These are phyloP conservation scores for Notodonta dromedarius DNA, from an alignment of 2,888 invertebrate species.

Conservation along the genomic window DNA sequence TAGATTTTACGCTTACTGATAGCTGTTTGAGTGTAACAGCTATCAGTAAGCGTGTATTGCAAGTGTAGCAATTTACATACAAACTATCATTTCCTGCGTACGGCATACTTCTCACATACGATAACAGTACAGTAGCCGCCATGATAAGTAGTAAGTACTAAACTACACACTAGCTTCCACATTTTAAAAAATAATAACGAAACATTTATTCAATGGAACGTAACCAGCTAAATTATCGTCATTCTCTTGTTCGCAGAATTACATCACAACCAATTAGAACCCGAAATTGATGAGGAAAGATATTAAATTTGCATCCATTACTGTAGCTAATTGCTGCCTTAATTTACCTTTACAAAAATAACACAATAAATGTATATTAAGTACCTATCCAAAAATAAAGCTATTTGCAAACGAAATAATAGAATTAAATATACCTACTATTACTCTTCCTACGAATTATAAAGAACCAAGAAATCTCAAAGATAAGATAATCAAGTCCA, in stretches of 20 bases:
- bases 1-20: too few species aligned
- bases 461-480: too few species aligned
- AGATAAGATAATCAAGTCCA: too few species aligned
- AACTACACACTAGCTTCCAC: not conserved
- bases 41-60: constrained; percentile 33
- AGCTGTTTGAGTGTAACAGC: constrained; percentile 25
- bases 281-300: too few species aligned
- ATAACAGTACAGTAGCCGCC: constrained; percentile 45
- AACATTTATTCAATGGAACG: not conserved
- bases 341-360: too few species aligned
- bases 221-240: constrained; percentile 25
- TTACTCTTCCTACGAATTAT: too few species aligned
- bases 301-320: too few species aligned
- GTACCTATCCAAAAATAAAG: too few species aligned
- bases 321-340: too few species aligned
- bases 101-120: constrained; percentile 66
- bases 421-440: too few species aligned
- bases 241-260: constrained; percentile 10
- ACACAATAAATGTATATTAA: too few species aligned
- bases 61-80: constrained; percentile 60
- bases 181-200: not conserved
- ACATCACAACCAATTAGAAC: not conserved
- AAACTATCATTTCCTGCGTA: constrained; percentile 71
- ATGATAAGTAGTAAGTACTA: constrained; percentile 19
- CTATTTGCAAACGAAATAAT: too few species aligned